Percentiles rank a stretch among this genome's conserved stretches.
Conservation (phyloP, 2,113 vertebrate genomes). For the Pelodiscus sinensis region DNA sequence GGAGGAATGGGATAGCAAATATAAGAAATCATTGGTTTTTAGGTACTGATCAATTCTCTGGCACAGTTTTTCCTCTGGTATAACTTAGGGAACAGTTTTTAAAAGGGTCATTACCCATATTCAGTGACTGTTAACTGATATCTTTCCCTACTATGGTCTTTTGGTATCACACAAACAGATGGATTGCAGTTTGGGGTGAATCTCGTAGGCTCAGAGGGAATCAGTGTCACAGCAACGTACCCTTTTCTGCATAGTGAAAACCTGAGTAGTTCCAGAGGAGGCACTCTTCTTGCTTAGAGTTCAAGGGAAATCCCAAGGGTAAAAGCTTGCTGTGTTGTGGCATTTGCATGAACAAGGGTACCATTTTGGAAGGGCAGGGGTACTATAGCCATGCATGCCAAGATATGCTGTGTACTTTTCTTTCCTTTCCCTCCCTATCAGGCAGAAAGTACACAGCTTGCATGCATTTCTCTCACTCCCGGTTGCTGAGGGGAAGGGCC, state of each 20-base stretch:
- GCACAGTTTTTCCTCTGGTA: not conserved
- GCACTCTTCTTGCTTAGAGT: not conserved
- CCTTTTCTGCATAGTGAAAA: not conserved
- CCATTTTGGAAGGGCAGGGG: too few species aligned
- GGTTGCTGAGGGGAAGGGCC: too few species aligned
- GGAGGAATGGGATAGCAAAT: not conserved
- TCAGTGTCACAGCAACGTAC: not conserved
- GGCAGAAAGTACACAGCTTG: too few species aligned
- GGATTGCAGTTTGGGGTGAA: not conserved
- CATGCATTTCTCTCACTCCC: too few species aligned
- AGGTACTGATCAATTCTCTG: not conserved
- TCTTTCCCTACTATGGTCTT: not conserved
- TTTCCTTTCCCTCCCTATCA: too few species aligned
- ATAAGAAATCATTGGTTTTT: not conserved
- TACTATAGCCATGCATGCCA: too few species aligned
- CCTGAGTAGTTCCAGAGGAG: not conserved
- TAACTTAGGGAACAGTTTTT: constrained; percentile 14
- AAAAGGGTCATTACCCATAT: not conserved
- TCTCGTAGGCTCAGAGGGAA: not conserved
- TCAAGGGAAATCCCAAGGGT: not conserved
- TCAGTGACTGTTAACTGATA: not conserved
- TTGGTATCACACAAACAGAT: not conserved
- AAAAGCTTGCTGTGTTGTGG: not conserved
- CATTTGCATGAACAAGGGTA: not conserved
- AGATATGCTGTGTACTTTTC: too few species aligned